Percentiles rank a stretch among this genome's conserved stretches.
Conservation (phyloP, 2,888 invertebrate species). For the Agapostemon virescens region DNA sequence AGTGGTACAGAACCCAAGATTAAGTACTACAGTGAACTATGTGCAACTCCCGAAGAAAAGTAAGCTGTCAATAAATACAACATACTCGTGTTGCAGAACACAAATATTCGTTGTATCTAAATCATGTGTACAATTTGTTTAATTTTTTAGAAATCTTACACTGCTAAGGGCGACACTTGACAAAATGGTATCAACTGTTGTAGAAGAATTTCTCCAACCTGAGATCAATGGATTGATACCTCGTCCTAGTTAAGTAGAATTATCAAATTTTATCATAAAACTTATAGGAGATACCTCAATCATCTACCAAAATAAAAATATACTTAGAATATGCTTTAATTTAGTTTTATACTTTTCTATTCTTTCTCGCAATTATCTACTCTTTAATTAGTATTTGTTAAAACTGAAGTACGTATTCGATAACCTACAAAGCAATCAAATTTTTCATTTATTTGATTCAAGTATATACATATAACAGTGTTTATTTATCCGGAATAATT, state of each 20-base stretch:
- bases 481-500: background rate
- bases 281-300: background rate
- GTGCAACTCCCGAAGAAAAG: constrained; percentile 85
- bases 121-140: constrained; percentile 9
- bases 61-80: constrained; percentile 77
- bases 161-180: constrained; percentile 84
- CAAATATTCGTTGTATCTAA: background rate
- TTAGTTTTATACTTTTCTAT: constrained; percentile 20
- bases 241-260: constrained; percentile 67
- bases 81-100: background rate
- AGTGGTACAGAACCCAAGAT: constrained; percentile 99
- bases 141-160: constrained; percentile 84
- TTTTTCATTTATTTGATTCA: background rate
- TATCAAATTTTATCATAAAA: background rate
- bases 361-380: background rate
- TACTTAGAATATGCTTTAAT: background rate
- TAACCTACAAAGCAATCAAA: background rate
- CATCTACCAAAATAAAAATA: background rate
- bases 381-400: background rate
- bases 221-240: constrained; percentile 84
- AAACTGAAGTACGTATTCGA: background rate
- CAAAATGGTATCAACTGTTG: constrained; percentile 89
- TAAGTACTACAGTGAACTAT: constrained; percentile 98
- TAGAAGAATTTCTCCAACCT: constrained; percentile 91
- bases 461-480: background rate